phyloP scores from a whole-genome alignment of 2,113 vertebrate genomes.

The Acrocephalus kingi region DNA sequence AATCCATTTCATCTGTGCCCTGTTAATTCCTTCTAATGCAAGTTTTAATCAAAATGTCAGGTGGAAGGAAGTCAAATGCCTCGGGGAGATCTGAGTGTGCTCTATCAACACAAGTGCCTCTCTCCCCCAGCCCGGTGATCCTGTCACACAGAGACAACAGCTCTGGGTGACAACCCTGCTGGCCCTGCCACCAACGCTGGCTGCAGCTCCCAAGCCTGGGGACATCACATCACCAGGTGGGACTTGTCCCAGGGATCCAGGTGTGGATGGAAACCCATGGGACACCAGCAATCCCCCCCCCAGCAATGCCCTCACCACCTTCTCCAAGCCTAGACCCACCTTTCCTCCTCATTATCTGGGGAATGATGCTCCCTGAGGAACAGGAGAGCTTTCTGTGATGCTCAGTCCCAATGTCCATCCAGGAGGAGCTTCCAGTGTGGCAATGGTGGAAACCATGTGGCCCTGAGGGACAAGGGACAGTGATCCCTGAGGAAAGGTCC shows the following conservation, averaged over 20 bases:
- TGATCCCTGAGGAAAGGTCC: neutral
- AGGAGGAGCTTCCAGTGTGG: neutral
- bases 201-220: neutral
- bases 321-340: neutral
- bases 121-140: neutral
- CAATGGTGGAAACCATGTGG: fast-evolving
- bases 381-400: neutral
- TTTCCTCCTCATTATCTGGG: neutral
- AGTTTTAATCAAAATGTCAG: conserved; percentile 71
- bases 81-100: neutral
- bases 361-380: neutral
- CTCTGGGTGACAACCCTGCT: neutral
- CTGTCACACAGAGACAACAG: conserved; percentile 9
- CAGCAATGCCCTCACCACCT: neutral
- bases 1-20: conserved; percentile 61
- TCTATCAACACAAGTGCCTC: conserved; percentile 22
- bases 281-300: neutral
- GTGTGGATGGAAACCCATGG: fast-evolving
- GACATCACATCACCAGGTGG: neutral
- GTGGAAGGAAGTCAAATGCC: conserved; percentile 64
- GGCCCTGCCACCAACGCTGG: neutral
- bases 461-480: neutral
- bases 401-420: neutral
- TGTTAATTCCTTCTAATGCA: conserved; percentile 66
- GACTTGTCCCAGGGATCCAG: fast-evolving